Percentiles rank a stretch among this genome's conserved stretches.
These are phyloP conservation scores for Sphenopsis melanotis DNA, from an alignment of 2,797 vertebrate species.

Conservation along the genomic window DNA sequence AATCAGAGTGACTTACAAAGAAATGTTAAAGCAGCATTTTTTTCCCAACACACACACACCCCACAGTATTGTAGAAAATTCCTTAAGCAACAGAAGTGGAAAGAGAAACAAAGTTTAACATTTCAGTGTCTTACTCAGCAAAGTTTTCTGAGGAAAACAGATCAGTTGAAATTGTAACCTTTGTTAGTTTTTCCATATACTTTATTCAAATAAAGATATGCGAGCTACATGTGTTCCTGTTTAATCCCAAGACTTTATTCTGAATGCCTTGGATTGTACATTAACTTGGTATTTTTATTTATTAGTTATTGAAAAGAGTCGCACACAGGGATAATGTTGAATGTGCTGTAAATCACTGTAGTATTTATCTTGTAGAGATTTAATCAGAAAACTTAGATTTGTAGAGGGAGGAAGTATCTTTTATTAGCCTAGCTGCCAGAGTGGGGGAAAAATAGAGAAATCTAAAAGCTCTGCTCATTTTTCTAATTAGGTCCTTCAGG, in stretches of 20 bases:
- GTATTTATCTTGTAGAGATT: not conserved
- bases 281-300: slow-evolving; percentile 39
- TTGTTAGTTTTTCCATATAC: slow-evolving; percentile 62
- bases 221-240: slow-evolving; percentile 51
- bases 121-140: slow-evolving; percentile 57
- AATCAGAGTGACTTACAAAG: slow-evolving; percentile 10
- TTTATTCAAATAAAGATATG: slow-evolving; percentile 63
- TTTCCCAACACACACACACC: not conserved
- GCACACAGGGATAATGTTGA: not conserved
- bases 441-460: not conserved
- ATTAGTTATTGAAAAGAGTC: slow-evolving; percentile 4
- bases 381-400: not conserved
- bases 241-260: slow-evolving; percentile 36
- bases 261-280: not conserved
- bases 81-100: slow-evolving; percentile 40
- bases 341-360: not conserved
- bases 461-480: not conserved
- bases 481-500: not conserved
- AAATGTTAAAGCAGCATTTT: not conserved
- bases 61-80: slow-evolving; percentile 34
- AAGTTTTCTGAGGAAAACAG: slow-evolving; percentile 45
- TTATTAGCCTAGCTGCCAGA: not conserved
- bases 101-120: slow-evolving; percentile 62
- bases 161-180: slow-evolving; percentile 41
- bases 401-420: not conserved